Evolutionary conservation across 2,113 vertebrate genomes (phyloP).

Genomic region (Microtus pennsylvanicus): DNA sequence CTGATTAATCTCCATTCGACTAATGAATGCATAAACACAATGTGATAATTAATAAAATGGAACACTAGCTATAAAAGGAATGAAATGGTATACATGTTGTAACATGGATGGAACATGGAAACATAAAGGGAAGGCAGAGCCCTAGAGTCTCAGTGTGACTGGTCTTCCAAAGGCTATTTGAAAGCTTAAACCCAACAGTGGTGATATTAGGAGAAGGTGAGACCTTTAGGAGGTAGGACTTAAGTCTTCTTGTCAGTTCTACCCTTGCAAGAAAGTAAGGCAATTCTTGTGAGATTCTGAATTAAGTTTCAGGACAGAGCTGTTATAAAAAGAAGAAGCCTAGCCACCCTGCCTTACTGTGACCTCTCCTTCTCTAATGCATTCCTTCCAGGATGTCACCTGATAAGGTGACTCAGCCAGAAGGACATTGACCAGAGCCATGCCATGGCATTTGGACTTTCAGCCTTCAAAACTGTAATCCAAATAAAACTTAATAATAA

Average conservation of each 20-base stretch:
- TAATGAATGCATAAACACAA: neutral
- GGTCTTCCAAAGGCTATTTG: neutral
- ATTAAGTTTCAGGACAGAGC: neutral
- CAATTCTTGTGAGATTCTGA: neutral
- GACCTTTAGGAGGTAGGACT: neutral
- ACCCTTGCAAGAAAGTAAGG: neutral
- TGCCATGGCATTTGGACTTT: neutral
- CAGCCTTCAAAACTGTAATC: neutral
- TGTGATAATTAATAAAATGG: neutral
- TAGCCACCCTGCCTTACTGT: neutral
- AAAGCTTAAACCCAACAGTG: neutral
- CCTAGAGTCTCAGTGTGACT: neutral
- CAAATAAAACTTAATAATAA: neutral
- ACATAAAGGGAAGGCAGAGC: neutral
- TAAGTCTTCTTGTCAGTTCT: neutral
- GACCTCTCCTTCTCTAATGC: neutral
- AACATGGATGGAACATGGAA: neutral
- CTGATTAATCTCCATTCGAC: slow-evolving; percentile 26
- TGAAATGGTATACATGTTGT: neutral
- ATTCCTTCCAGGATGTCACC: neutral
- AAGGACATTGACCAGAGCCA: neutral
- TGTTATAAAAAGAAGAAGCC: neutral
- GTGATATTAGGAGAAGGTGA: neutral
- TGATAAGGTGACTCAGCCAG: neutral
- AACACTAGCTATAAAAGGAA: slow-evolving; percentile 33